These are phyloP conservation scores for Brachymystax lenok DNA, from an alignment of 2,797 vertebrate species.

Conservation along the genomic window DNA sequence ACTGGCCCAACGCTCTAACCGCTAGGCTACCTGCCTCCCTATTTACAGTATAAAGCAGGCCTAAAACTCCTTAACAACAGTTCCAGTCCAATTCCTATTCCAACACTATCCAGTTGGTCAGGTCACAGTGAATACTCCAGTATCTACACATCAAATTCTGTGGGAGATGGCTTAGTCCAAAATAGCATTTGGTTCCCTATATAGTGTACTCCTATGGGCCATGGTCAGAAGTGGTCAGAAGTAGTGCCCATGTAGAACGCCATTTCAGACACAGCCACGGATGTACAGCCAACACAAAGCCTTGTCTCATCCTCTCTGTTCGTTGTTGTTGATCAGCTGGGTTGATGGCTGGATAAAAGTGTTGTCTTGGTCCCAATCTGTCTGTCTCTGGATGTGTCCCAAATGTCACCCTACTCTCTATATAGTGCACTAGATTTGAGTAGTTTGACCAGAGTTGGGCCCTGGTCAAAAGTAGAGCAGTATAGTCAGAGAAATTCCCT, in stretches of 20 bases:
- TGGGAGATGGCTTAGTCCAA: neutral
- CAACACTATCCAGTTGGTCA: too few relatives aligned
- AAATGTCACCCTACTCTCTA: neutral
- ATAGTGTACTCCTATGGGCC: too few relatives aligned
- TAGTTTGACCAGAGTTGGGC: neutral
- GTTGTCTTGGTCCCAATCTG: conserved; percentile 56
- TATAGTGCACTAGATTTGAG: neutral
- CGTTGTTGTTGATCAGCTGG: conserved; percentile 41
- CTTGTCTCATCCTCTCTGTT: neutral
- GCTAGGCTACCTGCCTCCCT: too few relatives aligned
- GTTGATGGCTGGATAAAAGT: conserved; percentile 45
- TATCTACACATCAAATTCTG: too few relatives aligned
- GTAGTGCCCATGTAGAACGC: too few relatives aligned
- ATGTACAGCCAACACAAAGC: conserved; percentile 34
- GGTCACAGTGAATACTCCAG: too few relatives aligned
- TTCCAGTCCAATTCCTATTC: too few relatives aligned
- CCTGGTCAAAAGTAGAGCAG: neutral
- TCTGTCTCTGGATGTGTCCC: conserved; percentile 30
- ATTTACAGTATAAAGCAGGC: too few relatives aligned
- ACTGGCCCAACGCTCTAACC: too few relatives aligned
- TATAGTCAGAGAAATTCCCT: conserved; percentile 14
- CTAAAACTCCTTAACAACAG: too few relatives aligned
- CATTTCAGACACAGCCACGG: neutral
- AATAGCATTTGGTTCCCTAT: neutral
- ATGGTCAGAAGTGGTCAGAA: too few relatives aligned